phyloP scores from a whole-genome alignment of 2,113 vertebrate genomes.

The Silurus meridionalis region DNA sequence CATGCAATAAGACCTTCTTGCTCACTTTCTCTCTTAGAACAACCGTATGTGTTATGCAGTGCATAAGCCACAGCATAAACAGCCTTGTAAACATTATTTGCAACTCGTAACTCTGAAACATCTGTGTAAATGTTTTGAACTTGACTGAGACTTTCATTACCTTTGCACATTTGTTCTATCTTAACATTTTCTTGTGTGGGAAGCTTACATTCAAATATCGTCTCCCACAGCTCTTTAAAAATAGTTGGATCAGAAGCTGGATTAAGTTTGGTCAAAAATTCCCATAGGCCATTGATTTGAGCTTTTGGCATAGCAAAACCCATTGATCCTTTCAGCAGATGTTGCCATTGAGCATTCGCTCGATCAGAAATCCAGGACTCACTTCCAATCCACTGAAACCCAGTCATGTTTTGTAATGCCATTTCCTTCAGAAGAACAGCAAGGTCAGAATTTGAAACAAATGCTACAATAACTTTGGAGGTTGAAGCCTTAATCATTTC shows the following conservation, averaged over 20 bases:
- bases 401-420: constrained; percentile 34
- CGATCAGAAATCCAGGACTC: constrained; percentile 60
- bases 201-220: constrained; percentile 54
- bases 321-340: constrained; percentile 57
- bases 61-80: constrained; percentile 68
- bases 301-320: constrained; percentile 61
- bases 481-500: constrained; percentile 66
- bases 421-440: constrained; percentile 57
- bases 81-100: constrained; percentile 74
- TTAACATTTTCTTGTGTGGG: constrained; percentile 46
- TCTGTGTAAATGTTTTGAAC: constrained; percentile 67
- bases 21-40: constrained; percentile 27
- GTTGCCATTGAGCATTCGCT: constrained; percentile 52
- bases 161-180: constrained; percentile 39
- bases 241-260: constrained; percentile 37
- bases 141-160: constrained; percentile 50
- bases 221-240: constrained; percentile 57
- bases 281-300: constrained; percentile 52
- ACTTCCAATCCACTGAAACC: constrained; percentile 10
- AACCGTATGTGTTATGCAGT: constrained; percentile 26
- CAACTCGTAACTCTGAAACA: constrained; percentile 67
- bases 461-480: constrained; percentile 73
- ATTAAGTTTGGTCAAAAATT: constrained; percentile 53
- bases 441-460: constrained; percentile 62
- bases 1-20: neutral